phyloP scores from a whole-genome alignment of 2,888 invertebrate genomes.

The Mythimna lalbum region DNA sequence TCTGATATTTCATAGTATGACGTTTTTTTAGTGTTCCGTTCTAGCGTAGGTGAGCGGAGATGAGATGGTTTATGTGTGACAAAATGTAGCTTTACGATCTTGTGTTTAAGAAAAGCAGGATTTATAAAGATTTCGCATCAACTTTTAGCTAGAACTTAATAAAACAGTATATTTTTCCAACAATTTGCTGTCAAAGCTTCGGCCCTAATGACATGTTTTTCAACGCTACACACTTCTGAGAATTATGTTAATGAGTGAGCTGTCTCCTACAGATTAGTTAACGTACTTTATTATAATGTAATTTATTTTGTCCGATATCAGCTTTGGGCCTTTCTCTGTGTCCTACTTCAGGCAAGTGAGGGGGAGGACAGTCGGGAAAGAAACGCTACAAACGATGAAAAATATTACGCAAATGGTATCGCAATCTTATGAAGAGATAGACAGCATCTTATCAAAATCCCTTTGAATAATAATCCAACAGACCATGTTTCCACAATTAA shows the following conservation, averaged over 20 bases:
- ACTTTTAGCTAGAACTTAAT: neutral
- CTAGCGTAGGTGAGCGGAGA: conserved; percentile 45
- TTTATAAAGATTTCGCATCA: neutral
- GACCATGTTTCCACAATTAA: too few species aligned
- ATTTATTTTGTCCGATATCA: conserved; percentile 1
- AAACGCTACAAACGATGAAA: too few species aligned
- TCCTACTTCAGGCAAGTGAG: too few species aligned
- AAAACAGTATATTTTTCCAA: neutral
- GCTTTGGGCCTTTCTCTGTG: too few species aligned
- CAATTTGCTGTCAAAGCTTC: neutral
- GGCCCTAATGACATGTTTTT: neutral
- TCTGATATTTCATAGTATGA: conserved; percentile 42
- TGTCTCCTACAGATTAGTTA: conserved; percentile 5
- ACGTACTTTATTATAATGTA: neutral
- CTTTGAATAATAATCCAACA: too few species aligned
- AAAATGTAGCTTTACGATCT: conserved; percentile 22
- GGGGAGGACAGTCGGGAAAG: too few species aligned
- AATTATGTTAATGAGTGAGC: conserved; percentile 21
- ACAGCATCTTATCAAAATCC: too few species aligned
- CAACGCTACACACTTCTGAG: conserved; percentile 4
- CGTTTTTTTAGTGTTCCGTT: conserved; percentile 35
- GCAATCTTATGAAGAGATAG: too few species aligned
- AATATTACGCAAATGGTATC: too few species aligned
- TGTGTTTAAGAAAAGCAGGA: neutral
- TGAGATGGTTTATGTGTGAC: conserved; percentile 28